phyloP scores from a whole-genome alignment of 2,113 vertebrate species.

The Megaptera novaeangliae region DNA sequence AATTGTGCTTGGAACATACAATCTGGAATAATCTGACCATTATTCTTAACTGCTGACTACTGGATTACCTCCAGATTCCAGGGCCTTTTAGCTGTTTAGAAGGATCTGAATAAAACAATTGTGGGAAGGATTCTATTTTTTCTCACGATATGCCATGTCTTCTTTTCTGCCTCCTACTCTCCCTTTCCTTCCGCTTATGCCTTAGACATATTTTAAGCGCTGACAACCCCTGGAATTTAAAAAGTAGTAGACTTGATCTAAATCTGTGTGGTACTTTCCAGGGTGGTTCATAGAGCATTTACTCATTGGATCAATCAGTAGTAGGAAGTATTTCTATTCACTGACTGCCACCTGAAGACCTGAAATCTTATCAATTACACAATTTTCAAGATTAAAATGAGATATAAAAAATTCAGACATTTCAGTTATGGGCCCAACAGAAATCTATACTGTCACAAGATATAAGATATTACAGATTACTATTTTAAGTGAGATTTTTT shows the following conservation, averaged over 20 bases:
- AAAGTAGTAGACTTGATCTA: background rate
- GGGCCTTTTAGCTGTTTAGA: background rate
- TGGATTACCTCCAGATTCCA: background rate
- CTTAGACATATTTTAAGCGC: background rate
- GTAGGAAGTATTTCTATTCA: background rate
- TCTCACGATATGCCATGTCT: background rate
- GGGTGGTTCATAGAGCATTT: background rate
- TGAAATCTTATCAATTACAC: background rate
- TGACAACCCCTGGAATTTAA: background rate
- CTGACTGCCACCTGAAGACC: background rate
- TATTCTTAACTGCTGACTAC: background rate
- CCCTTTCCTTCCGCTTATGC: background rate
- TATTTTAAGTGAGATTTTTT: background rate
- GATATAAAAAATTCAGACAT: background rate
- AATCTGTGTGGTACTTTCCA: background rate
- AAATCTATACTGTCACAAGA: background rate
- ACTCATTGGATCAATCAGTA: background rate
- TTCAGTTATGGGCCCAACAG: background rate
- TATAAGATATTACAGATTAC: background rate
- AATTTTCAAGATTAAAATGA: conserved; percentile 25
- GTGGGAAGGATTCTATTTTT: background rate
- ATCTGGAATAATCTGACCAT: background rate
- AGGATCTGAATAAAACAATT: background rate
- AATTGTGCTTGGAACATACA: background rate
- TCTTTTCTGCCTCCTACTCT: conserved; percentile 3